Evolutionary conservation across 2,113 vertebrate species (phyloP).

Genomic region (Epinephelus cyanopodus): DNA sequence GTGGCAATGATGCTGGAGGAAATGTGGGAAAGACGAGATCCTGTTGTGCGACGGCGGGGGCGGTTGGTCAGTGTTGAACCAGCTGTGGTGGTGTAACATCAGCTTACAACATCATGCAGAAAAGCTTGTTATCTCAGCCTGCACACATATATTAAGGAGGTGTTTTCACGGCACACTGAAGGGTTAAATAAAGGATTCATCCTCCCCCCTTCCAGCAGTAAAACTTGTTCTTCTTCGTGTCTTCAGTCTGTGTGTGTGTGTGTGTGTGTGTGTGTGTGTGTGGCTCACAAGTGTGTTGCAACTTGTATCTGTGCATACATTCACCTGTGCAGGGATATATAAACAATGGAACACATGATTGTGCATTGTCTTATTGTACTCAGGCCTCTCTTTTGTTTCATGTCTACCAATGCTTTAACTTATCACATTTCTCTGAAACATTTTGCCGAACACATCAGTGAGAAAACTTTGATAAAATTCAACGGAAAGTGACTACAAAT

Average conservation of each 20-base stretch:
- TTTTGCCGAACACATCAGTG: background rate
- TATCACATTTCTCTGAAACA: conserved; percentile 26
- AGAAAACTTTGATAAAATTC: conserved; percentile 30
- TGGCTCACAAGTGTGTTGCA: conserved; percentile 71
- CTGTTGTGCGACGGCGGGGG: conserved; percentile 14
- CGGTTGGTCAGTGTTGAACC: conserved; percentile 31
- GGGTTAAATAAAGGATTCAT: conserved; percentile 81
- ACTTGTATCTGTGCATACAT: conserved; percentile 55
- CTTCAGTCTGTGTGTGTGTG: conserved; percentile 66
- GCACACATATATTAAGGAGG: conserved; percentile 45
- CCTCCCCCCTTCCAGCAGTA: conserved; percentile 80
- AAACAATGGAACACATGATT: conserved; percentile 25
- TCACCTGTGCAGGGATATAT: conserved; percentile 58
- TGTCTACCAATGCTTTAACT: background rate
- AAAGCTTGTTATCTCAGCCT: conserved; percentile 17
- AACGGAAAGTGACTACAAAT: conserved; percentile 28
- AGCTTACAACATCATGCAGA: conserved; percentile 23
- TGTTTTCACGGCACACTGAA: conserved; percentile 64
- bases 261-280: conserved; percentile 48
- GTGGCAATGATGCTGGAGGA: conserved; percentile 40
- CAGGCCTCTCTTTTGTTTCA: conserved; percentile 30
- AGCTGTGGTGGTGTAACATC: conserved; percentile 51
- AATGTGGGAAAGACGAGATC: conserved; percentile 47
- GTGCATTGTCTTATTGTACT: conserved; percentile 12
- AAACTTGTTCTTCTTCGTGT: conserved; percentile 86